phyloP scores from a whole-genome alignment of 2,113 vertebrate species.

The Ariopsis seemanni region DNA sequence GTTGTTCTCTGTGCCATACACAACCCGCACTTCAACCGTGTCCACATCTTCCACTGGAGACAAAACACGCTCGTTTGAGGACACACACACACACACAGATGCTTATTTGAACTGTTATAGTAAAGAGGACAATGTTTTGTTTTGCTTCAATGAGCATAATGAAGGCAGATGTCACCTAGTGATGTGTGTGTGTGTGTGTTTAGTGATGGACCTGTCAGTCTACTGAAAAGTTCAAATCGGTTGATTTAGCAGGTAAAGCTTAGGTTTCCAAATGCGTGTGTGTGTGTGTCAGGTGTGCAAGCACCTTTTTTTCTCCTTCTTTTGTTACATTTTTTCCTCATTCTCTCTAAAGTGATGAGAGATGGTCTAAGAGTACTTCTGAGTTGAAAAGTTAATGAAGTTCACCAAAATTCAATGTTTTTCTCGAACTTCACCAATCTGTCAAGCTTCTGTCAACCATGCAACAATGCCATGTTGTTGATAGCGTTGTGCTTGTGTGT shows the following conservation, averaged over 20 bases:
- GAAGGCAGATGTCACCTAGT: not conserved
- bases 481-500: not conserved
- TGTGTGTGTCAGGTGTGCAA: slow-evolving; percentile 41
- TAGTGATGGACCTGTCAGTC: slow-evolving; percentile 25
- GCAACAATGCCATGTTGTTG: not conserved
- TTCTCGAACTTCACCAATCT: not conserved
- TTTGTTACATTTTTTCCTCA: slow-evolving; percentile 14
- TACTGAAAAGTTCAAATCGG: slow-evolving; percentile 10
- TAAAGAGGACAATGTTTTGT: not conserved
- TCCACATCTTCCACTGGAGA: slow-evolving; percentile 77
- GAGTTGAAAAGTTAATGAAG: not conserved
- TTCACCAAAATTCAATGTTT: not conserved
- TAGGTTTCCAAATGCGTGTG: slow-evolving; percentile 4
- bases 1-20: slow-evolving; percentile 88
- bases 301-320: slow-evolving; percentile 16
- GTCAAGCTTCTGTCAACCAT: not conserved
- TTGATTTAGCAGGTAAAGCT: slow-evolving; percentile 28
- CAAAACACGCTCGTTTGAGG: slow-evolving; percentile 3
- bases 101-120: not conserved
- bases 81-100: slow-evolving; percentile 35
- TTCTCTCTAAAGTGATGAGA: slow-evolving; percentile 21
- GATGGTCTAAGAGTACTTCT: not conserved
- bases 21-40: slow-evolving; percentile 69
- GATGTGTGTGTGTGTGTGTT: not conserved
- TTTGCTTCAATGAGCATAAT: not conserved